These are phyloP conservation scores for Syngnathus floridae DNA, from an alignment of 2,113 vertebrate species.

Conservation along the genomic window DNA sequence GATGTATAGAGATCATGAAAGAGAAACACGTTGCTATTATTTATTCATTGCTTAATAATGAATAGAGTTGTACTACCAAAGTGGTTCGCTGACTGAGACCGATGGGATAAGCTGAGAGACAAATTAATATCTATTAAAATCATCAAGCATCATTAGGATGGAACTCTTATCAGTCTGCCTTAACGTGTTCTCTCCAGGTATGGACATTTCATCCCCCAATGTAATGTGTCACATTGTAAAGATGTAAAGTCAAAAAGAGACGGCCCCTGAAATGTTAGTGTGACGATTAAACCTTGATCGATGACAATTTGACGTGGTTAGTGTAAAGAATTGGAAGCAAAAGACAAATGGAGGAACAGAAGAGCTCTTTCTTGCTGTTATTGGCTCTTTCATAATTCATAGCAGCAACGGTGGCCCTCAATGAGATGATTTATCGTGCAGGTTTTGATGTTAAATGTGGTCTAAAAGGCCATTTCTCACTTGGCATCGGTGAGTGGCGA, in stretches of 20 bases:
- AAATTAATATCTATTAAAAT: too few species aligned
- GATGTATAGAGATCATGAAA: background rate
- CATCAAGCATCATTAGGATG: too few species aligned
- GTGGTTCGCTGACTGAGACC: too few species aligned
- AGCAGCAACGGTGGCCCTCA: slow-evolving; percentile 9
- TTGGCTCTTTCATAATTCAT: slow-evolving; percentile 7
- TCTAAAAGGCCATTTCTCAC: slow-evolving; percentile 53
- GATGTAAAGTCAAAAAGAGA: background rate
- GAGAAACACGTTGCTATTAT: too few species aligned
- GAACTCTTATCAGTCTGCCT: too few species aligned
- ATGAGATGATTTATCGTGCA: slow-evolving; percentile 28
- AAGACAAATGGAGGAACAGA: background rate
- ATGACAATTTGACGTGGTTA: background rate
- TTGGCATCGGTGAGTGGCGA: slow-evolving; percentile 36
- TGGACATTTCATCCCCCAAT: too few species aligned
- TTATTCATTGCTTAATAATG: too few species aligned
- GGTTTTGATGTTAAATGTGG: slow-evolving; percentile 34
- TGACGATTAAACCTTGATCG: background rate
- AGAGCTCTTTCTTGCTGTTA: slow-evolving; percentile 4
- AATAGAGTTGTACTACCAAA: too few species aligned
- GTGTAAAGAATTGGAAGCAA: background rate
- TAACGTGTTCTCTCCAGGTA: too few species aligned
- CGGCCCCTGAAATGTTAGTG: background rate
- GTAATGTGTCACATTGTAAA: background rate
- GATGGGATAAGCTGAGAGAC: too few species aligned